Conservation (phyloP, 2,113 vertebrate species). For the Numenius arquata region DNA sequence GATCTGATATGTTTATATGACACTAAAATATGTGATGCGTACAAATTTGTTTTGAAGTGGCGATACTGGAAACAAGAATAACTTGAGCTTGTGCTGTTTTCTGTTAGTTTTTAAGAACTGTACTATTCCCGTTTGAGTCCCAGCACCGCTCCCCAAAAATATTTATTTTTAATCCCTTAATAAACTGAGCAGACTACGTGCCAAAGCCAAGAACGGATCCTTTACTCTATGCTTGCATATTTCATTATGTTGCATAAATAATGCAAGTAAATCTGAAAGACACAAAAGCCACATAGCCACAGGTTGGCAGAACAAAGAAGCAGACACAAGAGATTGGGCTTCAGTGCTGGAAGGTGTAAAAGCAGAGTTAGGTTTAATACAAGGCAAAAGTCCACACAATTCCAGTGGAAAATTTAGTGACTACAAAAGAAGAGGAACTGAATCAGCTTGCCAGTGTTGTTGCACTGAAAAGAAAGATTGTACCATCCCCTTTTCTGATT, state of each 20-base stretch:
- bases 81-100: neutral
- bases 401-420: neutral
- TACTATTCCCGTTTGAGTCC: neutral
- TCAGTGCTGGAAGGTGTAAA: slow-evolving; percentile 50
- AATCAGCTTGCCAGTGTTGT: neutral
- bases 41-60: neutral
- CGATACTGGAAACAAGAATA: neutral
- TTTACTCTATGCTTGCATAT: slow-evolving; percentile 66
- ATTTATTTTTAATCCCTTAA: slow-evolving; percentile 35
- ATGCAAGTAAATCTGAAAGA: slow-evolving; percentile 63
- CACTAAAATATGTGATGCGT: neutral
- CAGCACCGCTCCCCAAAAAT: neutral
- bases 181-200: neutral
- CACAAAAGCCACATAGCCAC: slow-evolving; percentile 56
- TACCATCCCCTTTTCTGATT: neutral
- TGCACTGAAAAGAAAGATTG: neutral
- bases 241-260: slow-evolving; percentile 68
- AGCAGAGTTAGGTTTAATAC: neutral
- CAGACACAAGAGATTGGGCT: slow-evolving; percentile 31
- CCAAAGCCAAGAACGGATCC: slow-evolving; percentile 42
- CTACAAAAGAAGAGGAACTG: neutral
- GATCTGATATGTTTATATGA: neutral
- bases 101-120: neutral
- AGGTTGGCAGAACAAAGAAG: slow-evolving; percentile 51
- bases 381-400: neutral